A percentile compares a stretch with the other conserved stretches of the same genome.
These are phyloP conservation scores for Bembecia ichneumoniformis DNA, from an alignment of 2,888 invertebrate species.

Conservation along the genomic window DNA sequence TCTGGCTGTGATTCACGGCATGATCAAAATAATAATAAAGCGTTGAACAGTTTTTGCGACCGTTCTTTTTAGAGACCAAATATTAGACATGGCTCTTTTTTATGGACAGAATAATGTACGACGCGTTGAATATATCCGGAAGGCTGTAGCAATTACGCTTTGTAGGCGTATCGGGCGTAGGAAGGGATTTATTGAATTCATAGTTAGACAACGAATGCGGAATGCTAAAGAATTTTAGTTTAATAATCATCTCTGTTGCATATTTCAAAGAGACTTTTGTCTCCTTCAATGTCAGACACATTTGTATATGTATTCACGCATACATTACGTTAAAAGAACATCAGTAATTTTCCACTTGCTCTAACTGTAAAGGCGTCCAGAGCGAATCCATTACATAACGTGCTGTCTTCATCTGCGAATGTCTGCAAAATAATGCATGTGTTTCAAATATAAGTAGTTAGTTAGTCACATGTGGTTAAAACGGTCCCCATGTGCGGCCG, in stretches of 20 bases:
- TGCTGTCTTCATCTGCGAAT: conserved; percentile 5
- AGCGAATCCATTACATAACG: conserved; percentile 3
- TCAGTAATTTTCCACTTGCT: conserved; percentile 10
- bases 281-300: conserved; percentile 13
- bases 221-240: conserved; percentile 9
- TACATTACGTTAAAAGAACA: conserved; percentile 5
- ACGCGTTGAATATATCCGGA: conserved; percentile 43
- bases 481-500: conserved; percentile 29
- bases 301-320: conserved; percentile 2
- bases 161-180: conserved; percentile 36
- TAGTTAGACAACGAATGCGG: conserved; percentile 23
- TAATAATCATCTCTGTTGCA: conserved; percentile 24
- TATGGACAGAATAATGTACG: conserved; percentile 20
- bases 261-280: conserved; percentile 26
- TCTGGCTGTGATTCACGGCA: conserved; percentile 68
- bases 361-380: conserved; percentile 12
- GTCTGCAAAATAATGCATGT: not conserved
- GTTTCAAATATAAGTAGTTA: conserved; percentile 2
- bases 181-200: conserved; percentile 19
- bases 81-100: conserved; percentile 40
- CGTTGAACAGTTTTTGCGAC: conserved; percentile 63
- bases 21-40: conserved; percentile 68
- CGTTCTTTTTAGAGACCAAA: conserved; percentile 46
- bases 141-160: conserved; percentile 43
- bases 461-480: conserved; percentile 10